A percentile compares a stretch with the other conserved stretches of the same genome.
These are phyloP conservation scores for Acleris emargana DNA, from an alignment of 2,888 invertebrate genomes.

Conservation along the genomic window DNA sequence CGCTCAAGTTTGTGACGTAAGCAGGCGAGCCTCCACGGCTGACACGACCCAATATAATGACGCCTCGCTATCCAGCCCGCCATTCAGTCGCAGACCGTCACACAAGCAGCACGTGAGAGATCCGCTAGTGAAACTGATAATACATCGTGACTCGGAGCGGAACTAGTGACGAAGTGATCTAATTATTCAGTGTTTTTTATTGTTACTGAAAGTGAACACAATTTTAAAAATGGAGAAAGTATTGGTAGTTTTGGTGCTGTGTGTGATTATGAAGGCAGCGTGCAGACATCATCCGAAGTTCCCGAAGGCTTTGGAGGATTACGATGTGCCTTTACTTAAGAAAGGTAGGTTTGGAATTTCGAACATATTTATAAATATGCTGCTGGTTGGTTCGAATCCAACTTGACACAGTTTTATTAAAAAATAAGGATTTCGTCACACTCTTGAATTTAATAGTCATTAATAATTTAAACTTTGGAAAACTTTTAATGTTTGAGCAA, in stretches of 20 bases:
- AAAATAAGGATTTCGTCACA: not conserved
- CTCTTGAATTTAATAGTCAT: too few relatives aligned
- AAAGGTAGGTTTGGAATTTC: conserved; percentile 35
- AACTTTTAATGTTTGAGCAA: too few relatives aligned
- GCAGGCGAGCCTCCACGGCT: conserved; percentile 48
- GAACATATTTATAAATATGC: not conserved
- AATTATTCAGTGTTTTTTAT: conserved; percentile 37
- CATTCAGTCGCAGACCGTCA: conserved; percentile 67
- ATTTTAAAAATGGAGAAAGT: conserved; percentile 60
- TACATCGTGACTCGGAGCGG: conserved; percentile 42
- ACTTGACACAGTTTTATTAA: too few relatives aligned
- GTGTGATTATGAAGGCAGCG: conserved; percentile 57
- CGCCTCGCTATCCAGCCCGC: conserved; percentile 53
- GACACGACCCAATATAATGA: conserved; percentile 72
- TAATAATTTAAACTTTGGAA: too few relatives aligned
- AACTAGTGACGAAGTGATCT: conserved; percentile 46
- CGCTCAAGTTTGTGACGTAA: conserved; percentile 13
- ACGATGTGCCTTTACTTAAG: conserved; percentile 38
- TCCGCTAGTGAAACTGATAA: conserved; percentile 35
- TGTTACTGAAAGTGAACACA: conserved; percentile 18
- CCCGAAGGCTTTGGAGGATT: conserved; percentile 54
- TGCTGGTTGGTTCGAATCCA: not conserved
- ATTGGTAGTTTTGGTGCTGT: conserved; percentile 60
- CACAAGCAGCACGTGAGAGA: conserved; percentile 59
- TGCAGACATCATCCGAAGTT: conserved; percentile 68